These are phyloP conservation scores for Atherinosoma microstoma DNA, from an alignment of 2,797 vertebrate genomes.

Conservation along the genomic window DNA sequence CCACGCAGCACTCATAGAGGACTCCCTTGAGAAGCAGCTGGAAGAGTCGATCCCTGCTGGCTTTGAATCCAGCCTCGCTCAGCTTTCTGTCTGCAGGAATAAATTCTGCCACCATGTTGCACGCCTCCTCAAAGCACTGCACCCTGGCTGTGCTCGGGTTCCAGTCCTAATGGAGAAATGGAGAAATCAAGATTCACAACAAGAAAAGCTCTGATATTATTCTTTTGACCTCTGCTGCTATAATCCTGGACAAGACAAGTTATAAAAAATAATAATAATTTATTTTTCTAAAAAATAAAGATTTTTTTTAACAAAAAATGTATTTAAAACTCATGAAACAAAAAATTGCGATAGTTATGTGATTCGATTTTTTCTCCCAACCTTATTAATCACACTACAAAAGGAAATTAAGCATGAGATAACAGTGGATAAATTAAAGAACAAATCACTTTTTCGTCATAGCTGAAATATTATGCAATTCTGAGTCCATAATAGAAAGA, in stretches of 20 bases:
- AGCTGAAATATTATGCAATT: background rate
- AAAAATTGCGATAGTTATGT: background rate
- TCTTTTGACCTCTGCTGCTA: background rate
- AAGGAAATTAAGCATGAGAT: background rate
- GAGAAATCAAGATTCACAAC: background rate
- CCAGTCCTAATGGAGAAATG: slow-evolving; percentile 86
- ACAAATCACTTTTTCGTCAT: background rate
- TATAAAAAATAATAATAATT: no score
- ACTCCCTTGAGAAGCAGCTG: slow-evolving; percentile 97
- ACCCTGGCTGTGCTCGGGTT: slow-evolving; percentile 98
- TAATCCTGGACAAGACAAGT: background rate
- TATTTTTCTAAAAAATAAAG: no score
- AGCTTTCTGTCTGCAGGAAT: slow-evolving; percentile 97
- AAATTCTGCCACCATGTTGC: slow-evolving; percentile 97
- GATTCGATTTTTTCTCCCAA: no score
- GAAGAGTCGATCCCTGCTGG: slow-evolving; percentile 94
- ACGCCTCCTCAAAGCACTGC: slow-evolving; percentile 97
- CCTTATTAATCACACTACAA: background rate
- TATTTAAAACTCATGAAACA: background rate
- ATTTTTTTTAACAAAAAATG: no score
- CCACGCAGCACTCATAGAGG: slow-evolving; percentile 98
- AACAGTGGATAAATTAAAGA: background rate
- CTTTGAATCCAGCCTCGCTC: slow-evolving; percentile 97
- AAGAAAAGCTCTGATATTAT: background rate
- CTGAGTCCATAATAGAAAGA: background rate